Base-by-base conservation (phyloP, 2,113 vertebrate species). In the Sinocyclocheilus anshuiensis region DNA sequence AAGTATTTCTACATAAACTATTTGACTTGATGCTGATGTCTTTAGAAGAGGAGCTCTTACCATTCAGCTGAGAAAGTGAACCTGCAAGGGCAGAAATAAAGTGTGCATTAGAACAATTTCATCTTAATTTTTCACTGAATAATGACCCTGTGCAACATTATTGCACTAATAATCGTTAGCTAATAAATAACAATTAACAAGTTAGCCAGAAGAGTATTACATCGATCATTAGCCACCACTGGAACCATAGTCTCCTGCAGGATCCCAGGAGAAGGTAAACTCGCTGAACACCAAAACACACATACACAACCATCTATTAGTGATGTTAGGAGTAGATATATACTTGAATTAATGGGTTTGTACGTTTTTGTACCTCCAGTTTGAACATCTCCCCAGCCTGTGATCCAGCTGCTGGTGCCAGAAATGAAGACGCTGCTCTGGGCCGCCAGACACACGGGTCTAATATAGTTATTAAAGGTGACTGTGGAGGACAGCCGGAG, bases 381-480 rank as follows among this genome's bases (percentile, higher is more conserved):
- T 0, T 2, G 10, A 33, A 74, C n/a, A 18, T 67, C 0, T 92
- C 96, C 96, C 83, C 95, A 96, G 0, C 96, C 97, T 24, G 91
- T 87, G 77, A 93, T 82, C 90, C 90, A 93, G 84, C 59, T 85
- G 6, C 0, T 50, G 0, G 20, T 82, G 15, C 88, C 89, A 4
- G 18, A 9, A 39, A 86, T 0, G 77, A 92, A 85, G 5, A 45
- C 63, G 45, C 93, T 94, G 22, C 79, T 33, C 6, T 48, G 55
- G 0, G 90, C 84, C 0, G 96, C 95, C 26, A 97, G 90, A 81
- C 96, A 97, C 78, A 97, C 83, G 0, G 96, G 96, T 15, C n/a
- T 53, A 6, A 93, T 88, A 82, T 88, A 88, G 12, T 84, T 0
- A 0, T 71, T 92, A 6, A 90, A 90, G 4, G 22, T 71, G 4